These are phyloP conservation scores for Eidolon helvum DNA, from an alignment of 2,113 vertebrate genomes.

Conservation along the genomic window DNA sequence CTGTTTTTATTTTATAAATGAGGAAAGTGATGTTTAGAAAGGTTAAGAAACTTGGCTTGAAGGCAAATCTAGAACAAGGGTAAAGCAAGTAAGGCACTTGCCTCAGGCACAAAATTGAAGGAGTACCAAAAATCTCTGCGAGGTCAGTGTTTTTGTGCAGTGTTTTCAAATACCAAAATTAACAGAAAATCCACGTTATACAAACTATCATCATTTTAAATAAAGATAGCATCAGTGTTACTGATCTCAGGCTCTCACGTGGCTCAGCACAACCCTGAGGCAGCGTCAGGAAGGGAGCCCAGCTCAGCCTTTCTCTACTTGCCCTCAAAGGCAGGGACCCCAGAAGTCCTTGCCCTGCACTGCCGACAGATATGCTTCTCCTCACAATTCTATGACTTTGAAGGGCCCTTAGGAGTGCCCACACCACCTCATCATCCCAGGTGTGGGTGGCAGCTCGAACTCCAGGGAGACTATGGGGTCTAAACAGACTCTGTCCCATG, in stretches of 20 bases:
- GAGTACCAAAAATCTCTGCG: background rate
- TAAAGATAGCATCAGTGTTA: background rate
- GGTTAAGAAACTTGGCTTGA: background rate
- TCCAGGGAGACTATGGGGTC: background rate
- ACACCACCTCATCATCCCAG: background rate
- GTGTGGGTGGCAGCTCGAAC: background rate
- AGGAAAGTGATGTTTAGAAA: background rate
- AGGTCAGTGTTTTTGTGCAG: background rate
- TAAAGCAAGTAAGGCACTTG: background rate
- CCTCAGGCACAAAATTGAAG: background rate
- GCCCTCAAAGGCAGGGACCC: background rate
- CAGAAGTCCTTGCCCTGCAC: background rate
- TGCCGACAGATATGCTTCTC: background rate
- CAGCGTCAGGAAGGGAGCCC: background rate
- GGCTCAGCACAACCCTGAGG: background rate
- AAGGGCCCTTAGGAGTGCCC: background rate
- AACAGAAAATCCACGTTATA: background rate
- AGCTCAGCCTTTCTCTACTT: background rate
- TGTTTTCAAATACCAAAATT: constrained; percentile 1
- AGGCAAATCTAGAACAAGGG: background rate
- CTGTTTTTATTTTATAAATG: background rate
- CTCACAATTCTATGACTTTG: background rate
- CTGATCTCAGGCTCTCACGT: background rate
- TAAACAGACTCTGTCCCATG: background rate
- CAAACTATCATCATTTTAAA: background rate